Evolutionary conservation across 2,888 invertebrate species (phyloP).

Genomic region (Synergus japonicus): DNA sequence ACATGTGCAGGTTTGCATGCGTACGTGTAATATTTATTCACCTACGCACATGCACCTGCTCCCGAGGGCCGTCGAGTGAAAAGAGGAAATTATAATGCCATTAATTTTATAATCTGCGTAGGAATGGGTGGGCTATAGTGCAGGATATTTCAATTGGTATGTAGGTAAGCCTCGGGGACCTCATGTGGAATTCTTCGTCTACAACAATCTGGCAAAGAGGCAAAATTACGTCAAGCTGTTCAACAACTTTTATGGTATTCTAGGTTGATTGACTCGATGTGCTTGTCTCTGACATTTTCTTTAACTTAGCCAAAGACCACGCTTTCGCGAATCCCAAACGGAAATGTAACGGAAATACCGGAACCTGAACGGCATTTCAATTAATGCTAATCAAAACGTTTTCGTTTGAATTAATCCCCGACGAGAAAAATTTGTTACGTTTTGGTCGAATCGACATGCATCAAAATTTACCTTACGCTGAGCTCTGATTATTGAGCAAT

Average conservation of each 20-base stretch:
- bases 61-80: conserved; percentile 33
- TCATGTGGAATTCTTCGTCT: conserved; percentile 24
- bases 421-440: background rate
- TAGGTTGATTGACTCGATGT: conserved; percentile 18
- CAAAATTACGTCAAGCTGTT: background rate
- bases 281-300: conserved; percentile 12
- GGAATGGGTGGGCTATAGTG: conserved; percentile 32
- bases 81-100: conserved; percentile 40
- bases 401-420: background rate
- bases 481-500: background rate
- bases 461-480: no score
- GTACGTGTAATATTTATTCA: conserved; percentile 32
- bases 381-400: conserved; percentile 11
- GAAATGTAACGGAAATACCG: conserved; percentile 29
- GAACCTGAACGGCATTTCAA: conserved; percentile 2
- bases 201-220: conserved; percentile 6
- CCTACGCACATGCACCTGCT: conserved; percentile 40
- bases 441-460: no score
- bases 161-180: conserved; percentile 34
- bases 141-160: conserved; percentile 39
- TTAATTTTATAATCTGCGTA: conserved; percentile 41
- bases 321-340: conserved; percentile 27
- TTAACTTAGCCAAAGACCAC: background rate
- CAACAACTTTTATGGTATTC: conserved; percentile 32
- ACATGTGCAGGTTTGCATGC: background rate